Conservation (phyloP, 2,113 vertebrate species). For the Strigops habroptila region DNA sequence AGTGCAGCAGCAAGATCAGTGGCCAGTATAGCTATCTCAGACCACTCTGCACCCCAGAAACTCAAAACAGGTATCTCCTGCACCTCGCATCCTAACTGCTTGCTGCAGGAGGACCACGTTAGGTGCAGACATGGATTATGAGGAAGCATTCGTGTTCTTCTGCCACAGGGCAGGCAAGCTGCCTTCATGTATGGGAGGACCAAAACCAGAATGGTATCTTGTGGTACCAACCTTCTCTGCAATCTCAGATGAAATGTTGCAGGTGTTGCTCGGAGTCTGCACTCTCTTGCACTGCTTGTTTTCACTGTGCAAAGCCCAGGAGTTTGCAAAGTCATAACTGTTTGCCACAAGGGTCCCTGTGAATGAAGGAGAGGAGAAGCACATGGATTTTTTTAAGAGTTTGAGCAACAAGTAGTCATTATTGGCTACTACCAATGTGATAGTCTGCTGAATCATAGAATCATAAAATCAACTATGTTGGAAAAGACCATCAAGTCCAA, state of each 20-base stretch:
- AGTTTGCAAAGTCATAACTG: constrained; percentile 92
- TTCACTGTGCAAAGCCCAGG: constrained; percentile 88
- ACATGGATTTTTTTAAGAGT: background rate
- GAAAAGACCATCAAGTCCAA: background rate
- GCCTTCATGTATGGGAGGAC: background rate
- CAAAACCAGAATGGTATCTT: background rate
- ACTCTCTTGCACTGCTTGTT: constrained; percentile 80
- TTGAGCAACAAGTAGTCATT: background rate
- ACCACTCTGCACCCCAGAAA: background rate
- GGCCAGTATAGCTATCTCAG: background rate
- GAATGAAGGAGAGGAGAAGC: background rate
- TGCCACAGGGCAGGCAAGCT: background rate
- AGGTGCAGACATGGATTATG: background rate
- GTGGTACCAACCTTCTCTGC: constrained; percentile 69
- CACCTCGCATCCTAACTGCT: background rate
- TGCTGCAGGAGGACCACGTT: fast-evolving
- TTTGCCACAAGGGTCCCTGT: constrained; percentile 84
- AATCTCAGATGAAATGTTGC: constrained; percentile 78
- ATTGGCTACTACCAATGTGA: background rate
- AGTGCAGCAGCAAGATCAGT: background rate
- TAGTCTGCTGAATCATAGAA: background rate
- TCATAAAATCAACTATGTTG: background rate
- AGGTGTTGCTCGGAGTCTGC: constrained; percentile 74
- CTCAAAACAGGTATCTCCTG: background rate
- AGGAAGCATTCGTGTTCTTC: background rate